Percentiles rank a stretch among this genome's conserved stretches.
These are phyloP conservation scores for Callospermophilus lateralis DNA, from an alignment of 2,113 vertebrate species.

Conservation along the genomic window DNA sequence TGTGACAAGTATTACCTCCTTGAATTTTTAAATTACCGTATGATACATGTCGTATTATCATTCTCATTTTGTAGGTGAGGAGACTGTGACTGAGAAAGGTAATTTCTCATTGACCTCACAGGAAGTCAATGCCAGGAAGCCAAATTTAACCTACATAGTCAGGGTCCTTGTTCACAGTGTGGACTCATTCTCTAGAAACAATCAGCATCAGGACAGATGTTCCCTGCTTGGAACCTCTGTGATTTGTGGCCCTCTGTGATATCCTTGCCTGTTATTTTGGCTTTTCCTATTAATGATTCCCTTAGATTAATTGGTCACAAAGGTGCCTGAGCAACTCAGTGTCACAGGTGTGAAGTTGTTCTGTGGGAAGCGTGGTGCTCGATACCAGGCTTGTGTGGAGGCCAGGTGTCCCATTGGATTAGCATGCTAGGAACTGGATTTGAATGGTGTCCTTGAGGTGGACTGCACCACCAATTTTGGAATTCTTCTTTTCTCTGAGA, in stretches of 20 bases:
- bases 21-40: neutral
- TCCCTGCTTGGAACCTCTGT: neutral
- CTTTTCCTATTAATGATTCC: neutral
- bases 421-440: neutral
- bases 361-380: fast-evolving
- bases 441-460: neutral
- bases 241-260: neutral
- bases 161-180: neutral
- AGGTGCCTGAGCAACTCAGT: neutral
- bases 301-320: neutral
- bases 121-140: neutral
- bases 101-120: neutral
- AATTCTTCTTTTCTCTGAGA: neutral
- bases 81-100: neutral
- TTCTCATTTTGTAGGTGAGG: neutral
- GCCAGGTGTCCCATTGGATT: neutral
- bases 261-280: neutral
- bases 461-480: neutral
- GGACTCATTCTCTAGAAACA: neutral
- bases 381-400: neutral
- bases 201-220: neutral
- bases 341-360: neutral
- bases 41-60: neutral
- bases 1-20: neutral
- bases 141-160: neutral